Conservation (phyloP, 2,888 invertebrate genomes). For the Plagiodera versicolora region DNA sequence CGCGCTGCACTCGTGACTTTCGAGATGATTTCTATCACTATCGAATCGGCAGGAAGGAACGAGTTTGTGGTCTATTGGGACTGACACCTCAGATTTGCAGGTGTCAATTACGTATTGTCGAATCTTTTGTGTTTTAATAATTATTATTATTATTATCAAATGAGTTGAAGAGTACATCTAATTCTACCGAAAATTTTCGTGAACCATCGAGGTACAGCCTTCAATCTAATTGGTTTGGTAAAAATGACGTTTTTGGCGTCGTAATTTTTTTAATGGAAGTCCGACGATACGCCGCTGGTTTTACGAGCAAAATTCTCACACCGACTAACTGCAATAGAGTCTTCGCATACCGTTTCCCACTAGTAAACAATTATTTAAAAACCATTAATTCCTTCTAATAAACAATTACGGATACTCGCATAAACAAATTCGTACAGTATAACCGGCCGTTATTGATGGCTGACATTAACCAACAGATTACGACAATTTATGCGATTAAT, state of each 20-base stretch:
- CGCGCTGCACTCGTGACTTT: not conserved
- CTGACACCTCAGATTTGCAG: not conserved
- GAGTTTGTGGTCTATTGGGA: not conserved
- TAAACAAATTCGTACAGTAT: not conserved
- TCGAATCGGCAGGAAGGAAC: not conserved
- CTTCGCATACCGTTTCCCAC: not conserved
- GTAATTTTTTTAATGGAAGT: too few species aligned
- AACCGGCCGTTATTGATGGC: not conserved
- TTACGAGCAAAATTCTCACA: not conserved
- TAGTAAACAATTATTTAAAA: not conserved
- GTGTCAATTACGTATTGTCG: too few species aligned
- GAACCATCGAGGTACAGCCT: too few species aligned
- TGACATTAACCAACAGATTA: not conserved
- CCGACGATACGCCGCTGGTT: not conserved
- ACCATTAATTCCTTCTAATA: not conserved
- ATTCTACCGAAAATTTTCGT: too few species aligned
- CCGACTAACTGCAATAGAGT: not conserved
- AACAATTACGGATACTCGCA: not conserved
- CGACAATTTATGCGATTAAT: conserved; percentile 7
- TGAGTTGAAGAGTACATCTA: too few species aligned
- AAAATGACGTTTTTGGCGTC: too few species aligned
- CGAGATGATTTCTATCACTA: not conserved
- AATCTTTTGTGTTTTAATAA: too few species aligned
- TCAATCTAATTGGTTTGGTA: too few species aligned
- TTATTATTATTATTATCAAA: too few species aligned